Evolutionary conservation across 2,888 invertebrate species (phyloP).

Genomic region (Labia minor): DNA sequence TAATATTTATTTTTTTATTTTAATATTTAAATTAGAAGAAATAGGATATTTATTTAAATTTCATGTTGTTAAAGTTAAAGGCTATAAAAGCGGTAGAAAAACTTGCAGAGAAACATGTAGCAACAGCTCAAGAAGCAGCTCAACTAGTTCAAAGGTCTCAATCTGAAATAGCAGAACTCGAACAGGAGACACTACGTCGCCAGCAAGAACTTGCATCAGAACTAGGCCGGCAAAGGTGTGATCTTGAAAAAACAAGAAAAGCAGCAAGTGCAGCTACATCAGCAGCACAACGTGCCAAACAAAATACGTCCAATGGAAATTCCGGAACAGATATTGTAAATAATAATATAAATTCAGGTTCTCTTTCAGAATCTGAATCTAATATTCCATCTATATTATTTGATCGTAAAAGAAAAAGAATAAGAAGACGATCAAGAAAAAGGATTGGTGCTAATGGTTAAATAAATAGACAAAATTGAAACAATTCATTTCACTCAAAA

Average conservation of each 20-base stretch:
- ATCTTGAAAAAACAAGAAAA: background rate
- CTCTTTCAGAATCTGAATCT: background rate
- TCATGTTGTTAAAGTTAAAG: no score
- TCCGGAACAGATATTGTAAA: background rate
- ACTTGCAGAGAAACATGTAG: background rate
- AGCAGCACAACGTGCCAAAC: background rate
- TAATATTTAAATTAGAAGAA: background rate
- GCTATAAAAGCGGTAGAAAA: background rate
- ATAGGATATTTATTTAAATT: background rate
- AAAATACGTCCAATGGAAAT: background rate
- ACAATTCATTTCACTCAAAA: background rate
- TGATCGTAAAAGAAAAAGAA: background rate
- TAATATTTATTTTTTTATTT: background rate
- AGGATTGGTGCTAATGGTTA: constrained; percentile 21
- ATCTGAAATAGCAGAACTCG: background rate
- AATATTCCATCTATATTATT: background rate
- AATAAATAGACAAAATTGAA: background rate
- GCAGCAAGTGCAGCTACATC: background rate
- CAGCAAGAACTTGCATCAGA: background rate
- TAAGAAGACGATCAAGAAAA: constrained; percentile 39
- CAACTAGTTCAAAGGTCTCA: background rate
- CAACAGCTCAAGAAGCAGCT: background rate
- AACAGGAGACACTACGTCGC: background rate
- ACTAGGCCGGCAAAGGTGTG: background rate
- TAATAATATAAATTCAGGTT: background rate